Evolutionary conservation across 2,888 invertebrate genomes (phyloP).

Genomic region (Pteria penguin): DNA sequence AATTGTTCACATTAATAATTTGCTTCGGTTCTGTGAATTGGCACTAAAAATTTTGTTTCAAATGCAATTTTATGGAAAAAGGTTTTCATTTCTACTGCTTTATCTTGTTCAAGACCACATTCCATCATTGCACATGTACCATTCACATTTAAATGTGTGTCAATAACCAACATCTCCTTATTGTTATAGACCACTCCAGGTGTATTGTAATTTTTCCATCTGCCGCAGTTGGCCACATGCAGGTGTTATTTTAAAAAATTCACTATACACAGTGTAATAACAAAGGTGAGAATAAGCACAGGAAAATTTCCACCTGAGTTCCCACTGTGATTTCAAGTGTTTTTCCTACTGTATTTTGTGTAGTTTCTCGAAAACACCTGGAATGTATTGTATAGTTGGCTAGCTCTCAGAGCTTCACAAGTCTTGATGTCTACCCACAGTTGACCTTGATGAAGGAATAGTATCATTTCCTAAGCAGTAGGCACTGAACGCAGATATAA

Average conservation of each 20-base stretch:
- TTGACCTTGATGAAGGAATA: not conserved
- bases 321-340: no score
- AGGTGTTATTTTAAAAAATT: no score
- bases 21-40: not conserved
- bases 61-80: not conserved
- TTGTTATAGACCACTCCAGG: no score
- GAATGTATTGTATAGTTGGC: not conserved
- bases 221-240: no score
- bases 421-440: not conserved
- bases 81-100: not conserved
- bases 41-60: not conserved
- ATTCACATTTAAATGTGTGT: not conserved
- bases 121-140: not conserved
- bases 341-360: no score
- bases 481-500: not conserved
- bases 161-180: not conserved
- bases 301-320: no score
- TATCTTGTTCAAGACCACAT: not conserved
- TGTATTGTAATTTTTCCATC: no score
- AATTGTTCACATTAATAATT: not conserved
- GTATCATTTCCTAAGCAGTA: not conserved
- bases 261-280: no score
- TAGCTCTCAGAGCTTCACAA: not conserved
- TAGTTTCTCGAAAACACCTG: no score
- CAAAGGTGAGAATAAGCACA: no score